Conservation (phyloP, 2,888 invertebrate species). For the Tachina lurida region DNA sequence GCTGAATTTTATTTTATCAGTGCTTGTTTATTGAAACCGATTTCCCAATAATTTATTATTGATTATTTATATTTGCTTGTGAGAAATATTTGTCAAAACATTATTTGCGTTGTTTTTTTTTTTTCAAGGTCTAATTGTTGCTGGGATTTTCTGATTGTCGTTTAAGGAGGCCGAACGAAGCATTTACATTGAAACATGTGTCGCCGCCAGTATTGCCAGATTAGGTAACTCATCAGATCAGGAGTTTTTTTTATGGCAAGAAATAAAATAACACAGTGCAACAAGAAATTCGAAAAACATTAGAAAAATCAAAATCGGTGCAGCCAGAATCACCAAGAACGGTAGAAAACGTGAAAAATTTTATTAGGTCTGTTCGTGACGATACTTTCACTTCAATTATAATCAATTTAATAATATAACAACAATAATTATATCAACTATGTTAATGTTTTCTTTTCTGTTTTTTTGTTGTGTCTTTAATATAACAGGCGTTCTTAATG, state of each 20-base stretch:
- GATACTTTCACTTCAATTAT: too few relatives aligned
- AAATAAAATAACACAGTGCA: neutral
- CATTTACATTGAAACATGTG: neutral
- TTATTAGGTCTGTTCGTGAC: too few relatives aligned
- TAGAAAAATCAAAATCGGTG: too few relatives aligned
- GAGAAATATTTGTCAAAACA: conserved; percentile 23
- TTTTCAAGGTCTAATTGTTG: neutral
- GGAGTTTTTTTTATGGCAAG: neutral
- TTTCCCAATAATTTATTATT: conserved; percentile 63
- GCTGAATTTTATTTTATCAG: conserved; percentile 42
- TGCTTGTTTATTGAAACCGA: conserved; percentile 17
- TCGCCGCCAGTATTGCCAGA: neutral
- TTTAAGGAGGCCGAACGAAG: neutral
- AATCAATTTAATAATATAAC: too few relatives aligned
- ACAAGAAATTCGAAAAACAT: neutral
- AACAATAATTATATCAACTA: too few relatives aligned
- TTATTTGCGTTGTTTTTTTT: conserved; percentile 7
- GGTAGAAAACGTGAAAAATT: too few relatives aligned
- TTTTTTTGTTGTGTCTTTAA: too few relatives aligned
- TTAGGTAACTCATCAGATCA: neutral
- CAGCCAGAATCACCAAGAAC: too few relatives aligned
- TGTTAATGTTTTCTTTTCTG: too few relatives aligned
- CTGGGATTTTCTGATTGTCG: neutral
- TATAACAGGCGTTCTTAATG: too few relatives aligned
- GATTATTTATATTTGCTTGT: conserved; percentile 48